Evolutionary conservation across 2,797 vertebrate genomes (phyloP).

Genomic region (Phrynocephalus guinanensis): DNA sequence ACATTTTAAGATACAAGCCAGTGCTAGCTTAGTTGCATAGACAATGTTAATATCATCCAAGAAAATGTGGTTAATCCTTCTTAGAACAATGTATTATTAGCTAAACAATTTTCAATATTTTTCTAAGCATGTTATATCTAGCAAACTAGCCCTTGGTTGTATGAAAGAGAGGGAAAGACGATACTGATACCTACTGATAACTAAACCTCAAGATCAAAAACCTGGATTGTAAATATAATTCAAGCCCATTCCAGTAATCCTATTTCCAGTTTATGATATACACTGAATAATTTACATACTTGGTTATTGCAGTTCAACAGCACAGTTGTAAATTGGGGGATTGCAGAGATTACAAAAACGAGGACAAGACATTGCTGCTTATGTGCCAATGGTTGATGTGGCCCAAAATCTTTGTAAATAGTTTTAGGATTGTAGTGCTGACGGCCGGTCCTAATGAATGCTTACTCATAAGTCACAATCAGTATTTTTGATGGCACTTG

Average conservation of each 20-base stretch:
- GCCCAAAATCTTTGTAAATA: neutral
- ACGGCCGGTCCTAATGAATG: neutral
- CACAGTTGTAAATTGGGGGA: neutral
- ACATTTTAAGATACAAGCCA: neutral
- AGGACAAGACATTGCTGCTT: neutral
- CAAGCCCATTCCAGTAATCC: neutral
- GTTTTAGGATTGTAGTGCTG: neutral
- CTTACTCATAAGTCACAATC: neutral
- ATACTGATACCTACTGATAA: neutral
- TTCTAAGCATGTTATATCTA: neutral
- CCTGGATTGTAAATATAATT: neutral
- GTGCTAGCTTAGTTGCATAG: neutral
- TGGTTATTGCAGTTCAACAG: neutral
- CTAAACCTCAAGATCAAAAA: neutral
- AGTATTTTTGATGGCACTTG: neutral
- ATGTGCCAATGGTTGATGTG: neutral
- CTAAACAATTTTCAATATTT: neutral
- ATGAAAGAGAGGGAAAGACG: neutral
- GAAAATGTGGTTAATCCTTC: neutral
- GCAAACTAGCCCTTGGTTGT: neutral
- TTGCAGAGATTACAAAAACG: neutral
- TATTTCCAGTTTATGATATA: too few species aligned
- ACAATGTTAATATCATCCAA: neutral
- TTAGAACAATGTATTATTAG: fast-evolving
- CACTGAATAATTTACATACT: too few species aligned